Conservation (phyloP, 2,888 invertebrate genomes). For the Axea sp. region DNA sequence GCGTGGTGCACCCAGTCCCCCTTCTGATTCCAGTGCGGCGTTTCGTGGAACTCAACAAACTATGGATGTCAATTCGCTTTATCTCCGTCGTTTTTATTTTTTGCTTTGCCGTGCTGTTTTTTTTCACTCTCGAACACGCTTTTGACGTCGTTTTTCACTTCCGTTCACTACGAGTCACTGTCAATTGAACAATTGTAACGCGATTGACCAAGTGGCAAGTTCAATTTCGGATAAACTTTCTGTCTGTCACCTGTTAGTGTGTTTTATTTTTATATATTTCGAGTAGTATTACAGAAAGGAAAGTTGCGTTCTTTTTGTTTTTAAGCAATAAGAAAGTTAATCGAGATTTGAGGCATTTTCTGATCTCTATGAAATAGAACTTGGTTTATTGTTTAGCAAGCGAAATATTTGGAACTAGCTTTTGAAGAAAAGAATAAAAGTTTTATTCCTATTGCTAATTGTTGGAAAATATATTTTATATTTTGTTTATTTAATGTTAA, state of each 20-base stretch:
- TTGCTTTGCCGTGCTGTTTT: not conserved
- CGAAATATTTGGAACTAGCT: too few species aligned
- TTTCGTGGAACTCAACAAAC: slow-evolving; percentile 61
- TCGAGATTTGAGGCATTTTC: too few species aligned
- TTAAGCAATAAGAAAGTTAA: too few species aligned
- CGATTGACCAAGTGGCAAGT: slow-evolving; percentile 4
- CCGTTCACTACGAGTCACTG: slow-evolving; percentile 6
- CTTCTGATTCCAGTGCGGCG: slow-evolving; percentile 41
- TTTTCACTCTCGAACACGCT: slow-evolving; percentile 5
- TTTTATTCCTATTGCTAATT: too few species aligned
- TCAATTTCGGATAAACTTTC: slow-evolving; percentile 12
- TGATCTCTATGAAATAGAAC: too few species aligned
- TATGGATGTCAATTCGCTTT: slow-evolving; percentile 42
- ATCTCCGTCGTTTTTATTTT: slow-evolving; percentile 32
- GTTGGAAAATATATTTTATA: too few species aligned
- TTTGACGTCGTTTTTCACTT: slow-evolving; percentile 3
- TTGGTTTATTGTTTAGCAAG: too few species aligned
- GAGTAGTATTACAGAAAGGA: too few species aligned
- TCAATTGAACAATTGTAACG: slow-evolving; percentile 11
- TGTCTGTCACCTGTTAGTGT: slow-evolving; percentile 6
- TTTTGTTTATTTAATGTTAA: too few species aligned
- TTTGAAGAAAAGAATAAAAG: too few species aligned
- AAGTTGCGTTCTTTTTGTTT: not conserved
- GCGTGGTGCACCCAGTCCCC: slow-evolving; percentile 34
- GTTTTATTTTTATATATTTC: not conserved